phyloP scores from a whole-genome alignment of 2,888 invertebrate genomes.

The Ophraella communa region DNA sequence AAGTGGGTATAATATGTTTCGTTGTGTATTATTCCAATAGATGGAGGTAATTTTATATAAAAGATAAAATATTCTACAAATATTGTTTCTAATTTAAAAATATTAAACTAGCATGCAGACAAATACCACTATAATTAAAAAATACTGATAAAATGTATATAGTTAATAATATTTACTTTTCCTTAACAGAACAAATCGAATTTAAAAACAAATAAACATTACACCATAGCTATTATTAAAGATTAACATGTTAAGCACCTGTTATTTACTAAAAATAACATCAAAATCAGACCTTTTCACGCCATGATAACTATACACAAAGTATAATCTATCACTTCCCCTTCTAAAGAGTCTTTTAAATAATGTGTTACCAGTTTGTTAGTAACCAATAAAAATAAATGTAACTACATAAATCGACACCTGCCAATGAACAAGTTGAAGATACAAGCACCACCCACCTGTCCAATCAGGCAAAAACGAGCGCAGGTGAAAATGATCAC shows the following conservation, averaged over 20 bases:
- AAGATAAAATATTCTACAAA: too few species aligned
- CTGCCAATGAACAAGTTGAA: conserved; percentile 39
- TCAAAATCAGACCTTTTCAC: neutral
- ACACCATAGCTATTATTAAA: neutral
- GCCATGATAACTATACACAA: neutral
- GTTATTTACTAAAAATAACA: neutral
- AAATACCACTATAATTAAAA: too few species aligned
- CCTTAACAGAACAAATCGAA: too few species aligned
- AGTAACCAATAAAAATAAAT: neutral
- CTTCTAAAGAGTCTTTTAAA: neutral
- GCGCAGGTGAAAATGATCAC: conserved; percentile 33
- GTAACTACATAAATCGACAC: conserved; percentile 18
- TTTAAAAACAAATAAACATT: neutral
- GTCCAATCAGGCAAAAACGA: conserved; percentile 41
- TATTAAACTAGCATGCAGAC: too few species aligned
- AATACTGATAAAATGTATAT: too few species aligned
- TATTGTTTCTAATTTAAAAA: too few species aligned
- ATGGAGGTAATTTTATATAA: too few species aligned
- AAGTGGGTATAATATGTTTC: neutral
- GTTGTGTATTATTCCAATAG: too few species aligned
- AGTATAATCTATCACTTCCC: neutral
- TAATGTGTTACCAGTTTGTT: neutral
- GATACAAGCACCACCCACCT: conserved; percentile 40
- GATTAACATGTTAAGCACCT: neutral
- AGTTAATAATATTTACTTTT: too few species aligned